phyloP scores from a whole-genome alignment of 2,888 invertebrate species.

The Crematogaster levior region DNA sequence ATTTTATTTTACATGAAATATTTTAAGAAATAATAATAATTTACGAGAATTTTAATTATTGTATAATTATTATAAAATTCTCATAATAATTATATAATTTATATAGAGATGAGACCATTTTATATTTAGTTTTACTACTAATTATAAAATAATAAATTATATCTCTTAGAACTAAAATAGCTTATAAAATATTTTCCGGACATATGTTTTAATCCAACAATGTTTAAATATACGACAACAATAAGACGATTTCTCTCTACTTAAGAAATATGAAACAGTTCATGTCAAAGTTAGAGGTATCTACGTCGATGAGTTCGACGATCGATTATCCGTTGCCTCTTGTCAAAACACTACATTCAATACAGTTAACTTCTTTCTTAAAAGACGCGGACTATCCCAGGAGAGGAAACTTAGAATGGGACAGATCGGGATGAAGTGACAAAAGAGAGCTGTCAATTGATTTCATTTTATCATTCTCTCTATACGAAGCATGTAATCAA shows the following conservation, averaged over 20 bases:
- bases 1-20: not conserved
- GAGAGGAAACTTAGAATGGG: slow-evolving; percentile 73
- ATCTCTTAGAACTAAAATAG: not conserved
- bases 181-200: not conserved
- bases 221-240: slow-evolving; percentile 11
- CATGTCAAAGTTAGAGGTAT: slow-evolving; percentile 57
- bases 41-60: not conserved
- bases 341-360: slow-evolving; percentile 75
- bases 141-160: slow-evolving; percentile 10
- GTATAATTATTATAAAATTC: too few species aligned
- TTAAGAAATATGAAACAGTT: slow-evolving; percentile 32
- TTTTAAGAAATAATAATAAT: not conserved
- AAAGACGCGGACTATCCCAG: slow-evolving; percentile 57
- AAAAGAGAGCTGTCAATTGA: slow-evolving; percentile 49
- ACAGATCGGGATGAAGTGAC: slow-evolving; percentile 60
- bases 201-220: not conserved
- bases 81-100: not conserved
- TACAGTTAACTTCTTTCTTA: slow-evolving; percentile 76
- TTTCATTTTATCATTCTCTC: slow-evolving; percentile 19
- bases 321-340: slow-evolving; percentile 70
- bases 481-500: not conserved
- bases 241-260: not conserved
- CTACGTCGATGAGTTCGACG: slow-evolving; percentile 57
- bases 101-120: not conserved
- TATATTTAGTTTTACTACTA: not conserved